Evolutionary conservation across 2,888 invertebrate species (phyloP).

Genomic region (Melitaea athalia): DNA sequence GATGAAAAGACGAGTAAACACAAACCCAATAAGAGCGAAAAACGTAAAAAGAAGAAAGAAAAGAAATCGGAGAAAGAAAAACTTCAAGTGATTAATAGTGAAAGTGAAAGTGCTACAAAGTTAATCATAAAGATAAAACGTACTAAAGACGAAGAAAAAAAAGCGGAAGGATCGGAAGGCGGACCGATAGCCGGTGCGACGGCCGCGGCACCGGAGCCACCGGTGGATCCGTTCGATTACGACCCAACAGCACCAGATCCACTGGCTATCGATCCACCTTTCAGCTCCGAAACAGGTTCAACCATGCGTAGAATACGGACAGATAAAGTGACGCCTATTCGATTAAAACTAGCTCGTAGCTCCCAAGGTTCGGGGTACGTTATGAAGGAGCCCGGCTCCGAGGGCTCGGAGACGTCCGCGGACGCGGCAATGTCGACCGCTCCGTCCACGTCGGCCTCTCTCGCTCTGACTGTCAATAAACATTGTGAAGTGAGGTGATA

Average conservation of each 20-base stretch:
- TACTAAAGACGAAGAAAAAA: slow-evolving; percentile 66
- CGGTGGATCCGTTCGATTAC: slow-evolving; percentile 73
- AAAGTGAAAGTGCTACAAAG: slow-evolving; percentile 86
- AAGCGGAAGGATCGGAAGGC: slow-evolving; percentile 55
- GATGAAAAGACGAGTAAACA: slow-evolving; percentile 81
- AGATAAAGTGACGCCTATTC: slow-evolving; percentile 89
- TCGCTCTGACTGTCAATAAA: slow-evolving; percentile 85
- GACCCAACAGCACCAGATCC: slow-evolving; percentile 75
- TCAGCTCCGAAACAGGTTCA: slow-evolving; percentile 65
- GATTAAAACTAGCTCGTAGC: slow-evolving; percentile 91
- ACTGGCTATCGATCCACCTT: slow-evolving; percentile 71
- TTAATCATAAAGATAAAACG: slow-evolving; percentile 89
- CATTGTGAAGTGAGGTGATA: slow-evolving; percentile 96
- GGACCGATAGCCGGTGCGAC: slow-evolving; percentile 47
- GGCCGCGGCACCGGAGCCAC: slow-evolving; percentile 57
- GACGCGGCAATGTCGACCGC: slow-evolving; percentile 48
- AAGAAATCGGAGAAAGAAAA: slow-evolving; percentile 82
- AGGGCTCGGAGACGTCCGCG: slow-evolving; percentile 54
- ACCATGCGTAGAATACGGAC: slow-evolving; percentile 83
- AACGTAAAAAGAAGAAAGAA: slow-evolving; percentile 79
- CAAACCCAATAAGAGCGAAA: slow-evolving; percentile 69
- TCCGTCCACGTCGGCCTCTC: slow-evolving; percentile 35
- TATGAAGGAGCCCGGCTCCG: slow-evolving; percentile 74
- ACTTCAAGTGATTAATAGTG: slow-evolving; percentile 72
- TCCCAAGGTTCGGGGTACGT: slow-evolving; percentile 88